Evolutionary conservation across 2,797 vertebrate genomes (phyloP), one percentile per base, ranked within the genome.

Genomic region (Gymnodraco acuticeps): DNA sequence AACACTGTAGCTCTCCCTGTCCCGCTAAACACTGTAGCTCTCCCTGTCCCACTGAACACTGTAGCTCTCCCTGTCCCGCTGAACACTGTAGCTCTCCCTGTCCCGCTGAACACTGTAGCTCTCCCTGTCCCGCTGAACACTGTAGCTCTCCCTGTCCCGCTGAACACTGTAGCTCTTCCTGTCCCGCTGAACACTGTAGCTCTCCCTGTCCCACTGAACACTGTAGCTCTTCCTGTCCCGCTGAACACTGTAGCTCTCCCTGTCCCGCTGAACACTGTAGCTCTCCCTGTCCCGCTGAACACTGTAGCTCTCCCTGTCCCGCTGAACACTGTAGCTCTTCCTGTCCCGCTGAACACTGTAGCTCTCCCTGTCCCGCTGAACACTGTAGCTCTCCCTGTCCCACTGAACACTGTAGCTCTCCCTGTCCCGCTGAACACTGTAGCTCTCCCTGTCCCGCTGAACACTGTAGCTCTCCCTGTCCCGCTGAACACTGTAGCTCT

Each of bases 361-460:
- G 23, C 31, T 41, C n/a, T 62, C 31, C 12, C 73, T 70, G 43
- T 56, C 23, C 62, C 75, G 69, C n/a, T n/a, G n/a, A n/a, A n/a
- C n/a, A n/a, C n/a, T n/a, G n/a, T n/a, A n/a, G n/a, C n/a, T n/a
- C n/a, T n/a, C n/a, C n/a, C n/a, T n/a, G n/a, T n/a, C n/a, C n/a
- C n/a, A n/a, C n/a, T 23, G 4, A n/a, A 42, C 16, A 3, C 62
- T 66, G 61, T 41, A 23, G 23, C 31, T 41, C n/a, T 62, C 31
- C 12, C 73, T 70, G 43, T 56, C 23, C 62, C 75, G 69, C n/a
- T 23, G 4, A n/a, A 42, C 16, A 3, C 62, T 66, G 61, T 41
- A 23, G 23, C 31, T 41, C n/a, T 62, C 31, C 12, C 73, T 70
- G 43, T 56, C 23, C 62, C 75, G 69, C n/a, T 23, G 4, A n/a